Evolutionary conservation across 2,888 invertebrate species (phyloP).

Genomic region (Hipparchia semele): DNA sequence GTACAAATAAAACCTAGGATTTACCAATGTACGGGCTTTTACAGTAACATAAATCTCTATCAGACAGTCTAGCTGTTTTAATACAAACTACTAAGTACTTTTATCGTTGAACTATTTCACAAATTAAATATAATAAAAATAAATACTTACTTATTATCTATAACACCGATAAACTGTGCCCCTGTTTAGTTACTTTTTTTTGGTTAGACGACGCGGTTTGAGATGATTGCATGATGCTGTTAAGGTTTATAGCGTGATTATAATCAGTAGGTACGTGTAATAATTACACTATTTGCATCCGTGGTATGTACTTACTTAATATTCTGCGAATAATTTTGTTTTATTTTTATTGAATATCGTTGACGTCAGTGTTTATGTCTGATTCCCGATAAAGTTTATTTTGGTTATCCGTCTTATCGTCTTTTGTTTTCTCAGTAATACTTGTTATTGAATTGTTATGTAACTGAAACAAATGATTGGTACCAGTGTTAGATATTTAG

Average conservation of each 20-base stretch:
- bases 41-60: too few relatives aligned
- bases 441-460: too few relatives aligned
- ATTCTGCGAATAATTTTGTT: constrained; percentile 1
- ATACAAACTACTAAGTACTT: too few relatives aligned
- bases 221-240: background rate
- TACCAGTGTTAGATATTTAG: too few relatives aligned
- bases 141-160: constrained; percentile 16
- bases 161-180: constrained; percentile 40
- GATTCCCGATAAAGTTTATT: background rate
- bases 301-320: background rate
- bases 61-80: too few relatives aligned
- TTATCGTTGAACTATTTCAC: constrained; percentile 1
- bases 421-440: background rate
- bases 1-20: too few relatives aligned
- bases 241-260: background rate
- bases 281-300: too few relatives aligned
- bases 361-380: background rate
- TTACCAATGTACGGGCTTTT: too few relatives aligned
- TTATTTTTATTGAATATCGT: background rate
- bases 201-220: constrained; percentile 27
- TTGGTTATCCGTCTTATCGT: background rate
- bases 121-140: background rate
- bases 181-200: constrained; percentile 38
- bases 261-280: background rate
- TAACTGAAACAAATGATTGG: too few relatives aligned